phyloP scores from a whole-genome alignment of 2,888 invertebrate genomes.

The Euspilapteryx auroguttella region DNA sequence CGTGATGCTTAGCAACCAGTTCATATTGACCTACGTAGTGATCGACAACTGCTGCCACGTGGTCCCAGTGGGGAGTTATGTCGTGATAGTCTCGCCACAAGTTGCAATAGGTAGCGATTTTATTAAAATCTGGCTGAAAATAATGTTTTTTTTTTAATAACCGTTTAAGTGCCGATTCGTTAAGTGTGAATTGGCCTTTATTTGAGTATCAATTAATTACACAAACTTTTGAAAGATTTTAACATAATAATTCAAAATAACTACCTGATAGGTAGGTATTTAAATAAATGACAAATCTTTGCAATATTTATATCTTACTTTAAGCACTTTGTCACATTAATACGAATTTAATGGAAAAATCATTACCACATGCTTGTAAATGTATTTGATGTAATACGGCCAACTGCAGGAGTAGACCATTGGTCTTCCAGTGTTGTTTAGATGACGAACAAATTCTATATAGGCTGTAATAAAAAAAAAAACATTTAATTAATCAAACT shows the following conservation, averaged over 20 bases:
- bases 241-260: too few species aligned
- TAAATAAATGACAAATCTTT: too few species aligned
- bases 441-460: slow-evolving; percentile 62
- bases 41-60: slow-evolving; percentile 49
- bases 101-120: slow-evolving; percentile 59
- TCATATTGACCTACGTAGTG: slow-evolving; percentile 51
- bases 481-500: too few species aligned
- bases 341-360: too few species aligned
- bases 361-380: slow-evolving; percentile 51
- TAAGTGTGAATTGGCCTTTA: too few species aligned
- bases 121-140: slow-evolving; percentile 56
- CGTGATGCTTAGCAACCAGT: slow-evolving; percentile 48
- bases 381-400: slow-evolving; percentile 74
- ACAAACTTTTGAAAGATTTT: too few species aligned
- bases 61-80: slow-evolving; percentile 59
- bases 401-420: slow-evolving; percentile 84
- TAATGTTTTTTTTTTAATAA: too few species aligned
- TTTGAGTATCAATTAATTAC: too few species aligned
- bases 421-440: slow-evolving; percentile 72
- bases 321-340: too few species aligned
- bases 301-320: too few species aligned
- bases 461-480: slow-evolving; percentile 58
- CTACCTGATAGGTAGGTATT: too few species aligned
- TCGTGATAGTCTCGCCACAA: slow-evolving; percentile 72
- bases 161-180: too few species aligned